Base-by-base conservation (phyloP, 2,797 vertebrate species). In the Peromyscus melanophrys region DNA sequence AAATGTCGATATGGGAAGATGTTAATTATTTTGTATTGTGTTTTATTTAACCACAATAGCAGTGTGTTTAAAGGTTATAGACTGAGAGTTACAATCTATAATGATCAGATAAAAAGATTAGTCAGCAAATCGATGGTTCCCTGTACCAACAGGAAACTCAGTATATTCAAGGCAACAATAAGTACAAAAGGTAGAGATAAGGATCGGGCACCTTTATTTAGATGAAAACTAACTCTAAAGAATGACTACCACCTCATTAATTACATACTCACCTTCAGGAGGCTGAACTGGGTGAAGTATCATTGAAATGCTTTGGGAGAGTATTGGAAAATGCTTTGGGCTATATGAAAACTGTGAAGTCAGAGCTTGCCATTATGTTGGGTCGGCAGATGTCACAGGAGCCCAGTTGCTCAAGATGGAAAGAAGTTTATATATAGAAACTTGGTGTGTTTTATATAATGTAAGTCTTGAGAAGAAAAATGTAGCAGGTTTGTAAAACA, bases 21-120 rank as follows among this genome's bases (percentile, higher is more conserved):
- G 96, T 96, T 98, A 98, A 98, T 98, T 98, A 97, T 98, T 98
- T 98, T 97, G 76, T 96, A 96, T 97, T 94, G 98, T 92, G 92
- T 98, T 98, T 98, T 98, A 98, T 98, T 98, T 98, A 98, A 96
- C 96, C 95, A 95, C 97, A 98, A 96, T 98, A 98, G 96, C 93
- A 87, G 88, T 95, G 90, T 97, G 96, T 96, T 93, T 98, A 99
- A 98, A 99, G 98, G 98, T 99, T 98, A 98, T 98, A 98, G 98
- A 98, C 96, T 94, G 89, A 97, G 98, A 98, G 98, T 97, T 98
- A 95, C 97, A 98, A 97, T 98, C 98, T 98, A 97, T 98, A 98
- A 97, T 98, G 98, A 98, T 99, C 98, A 98, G 98, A 98, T 98
- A 98, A 98, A 98, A 98, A 98, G 98, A 98, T 98, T 98, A 98